Conservation (phyloP, 2,113 vertebrate genomes). For the Chelonoidis abingdonii region DNA sequence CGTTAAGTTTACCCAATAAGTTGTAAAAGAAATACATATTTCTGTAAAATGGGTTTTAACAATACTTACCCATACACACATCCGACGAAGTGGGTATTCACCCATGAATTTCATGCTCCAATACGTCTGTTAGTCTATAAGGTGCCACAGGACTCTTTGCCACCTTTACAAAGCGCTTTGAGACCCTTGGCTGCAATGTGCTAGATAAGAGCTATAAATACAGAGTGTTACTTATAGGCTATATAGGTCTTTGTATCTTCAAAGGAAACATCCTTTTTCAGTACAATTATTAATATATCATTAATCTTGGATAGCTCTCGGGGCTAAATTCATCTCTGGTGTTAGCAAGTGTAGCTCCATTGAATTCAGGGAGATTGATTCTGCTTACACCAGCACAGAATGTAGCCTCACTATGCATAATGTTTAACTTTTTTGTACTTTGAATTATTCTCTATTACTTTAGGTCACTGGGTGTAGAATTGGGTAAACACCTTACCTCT, state of each 20-base stretch:
- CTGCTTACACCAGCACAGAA: neutral
- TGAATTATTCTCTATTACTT: neutral
- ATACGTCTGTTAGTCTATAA: too few species aligned
- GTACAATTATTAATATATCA: constrained; percentile 56
- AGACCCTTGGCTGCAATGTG: constrained; percentile 40
- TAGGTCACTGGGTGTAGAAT: neutral
- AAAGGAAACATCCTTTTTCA: constrained; percentile 21
- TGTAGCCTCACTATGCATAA: neutral
- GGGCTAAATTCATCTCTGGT: constrained; percentile 32
- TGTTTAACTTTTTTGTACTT: neutral
- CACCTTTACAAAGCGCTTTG: constrained; percentile 51
- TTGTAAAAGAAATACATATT: neutral
- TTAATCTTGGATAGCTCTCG: neutral
- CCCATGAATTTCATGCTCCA: too few species aligned
- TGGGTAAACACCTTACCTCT: neutral
- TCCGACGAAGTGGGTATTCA: too few species aligned
- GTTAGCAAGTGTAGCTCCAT: neutral
- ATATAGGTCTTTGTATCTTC: constrained; percentile 42
- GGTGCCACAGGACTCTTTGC: too few species aligned
- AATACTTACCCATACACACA: constrained; percentile 24
- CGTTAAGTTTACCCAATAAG: constrained; percentile 54
- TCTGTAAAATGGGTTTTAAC: neutral
- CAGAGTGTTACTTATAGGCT: constrained; percentile 9
- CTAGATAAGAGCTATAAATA: constrained; percentile 58
- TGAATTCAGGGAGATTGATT: neutral